These are phyloP conservation scores for Linyphia triangularis DNA, from an alignment of 2,888 invertebrate genomes.

Conservation along the genomic window DNA sequence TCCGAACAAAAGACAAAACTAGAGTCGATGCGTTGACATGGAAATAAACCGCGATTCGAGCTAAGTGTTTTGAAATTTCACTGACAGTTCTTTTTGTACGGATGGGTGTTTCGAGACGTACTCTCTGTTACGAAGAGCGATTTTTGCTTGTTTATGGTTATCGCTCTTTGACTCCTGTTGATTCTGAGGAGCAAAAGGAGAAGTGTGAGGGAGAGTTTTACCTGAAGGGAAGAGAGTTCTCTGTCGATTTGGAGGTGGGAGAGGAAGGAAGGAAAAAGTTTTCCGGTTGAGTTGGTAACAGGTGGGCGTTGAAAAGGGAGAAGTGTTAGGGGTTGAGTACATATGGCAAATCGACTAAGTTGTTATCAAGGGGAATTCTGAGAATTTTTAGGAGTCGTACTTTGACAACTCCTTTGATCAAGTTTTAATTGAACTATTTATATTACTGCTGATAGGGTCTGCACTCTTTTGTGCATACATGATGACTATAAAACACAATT, in stretches of 20 bases:
- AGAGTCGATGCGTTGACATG: background rate
- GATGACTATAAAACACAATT: no score
- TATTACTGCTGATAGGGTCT: no score
- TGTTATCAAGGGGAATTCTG: no score
- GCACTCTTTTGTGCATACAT: no score
- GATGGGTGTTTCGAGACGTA: conserved; percentile 1
- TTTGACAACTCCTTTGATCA: no score
- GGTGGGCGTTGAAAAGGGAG: conserved; percentile 23
- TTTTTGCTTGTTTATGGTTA: background rate
- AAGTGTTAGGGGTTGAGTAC: conserved; percentile 20
- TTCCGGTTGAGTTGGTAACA: conserved; percentile 26
- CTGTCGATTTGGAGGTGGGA: background rate
- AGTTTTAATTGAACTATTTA: no score
- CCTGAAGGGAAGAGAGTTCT: background rate
- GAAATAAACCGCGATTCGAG: conserved; percentile 46
- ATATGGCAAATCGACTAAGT: conserved; percentile 9
- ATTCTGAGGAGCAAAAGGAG: background rate
- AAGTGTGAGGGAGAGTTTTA: background rate
- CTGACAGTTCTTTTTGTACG: conserved; percentile 17
- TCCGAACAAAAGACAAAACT: conserved; percentile 16
- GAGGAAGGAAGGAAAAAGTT: conserved; percentile 34
- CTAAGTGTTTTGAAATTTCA: conserved; percentile 31
- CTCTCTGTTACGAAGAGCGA: background rate
- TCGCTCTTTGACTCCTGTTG: background rate
- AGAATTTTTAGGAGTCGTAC: no score